Evolutionary conservation across 1,140 invertebrate species (phyloP).

Genomic region (Xylocopa sonorina): DNA sequence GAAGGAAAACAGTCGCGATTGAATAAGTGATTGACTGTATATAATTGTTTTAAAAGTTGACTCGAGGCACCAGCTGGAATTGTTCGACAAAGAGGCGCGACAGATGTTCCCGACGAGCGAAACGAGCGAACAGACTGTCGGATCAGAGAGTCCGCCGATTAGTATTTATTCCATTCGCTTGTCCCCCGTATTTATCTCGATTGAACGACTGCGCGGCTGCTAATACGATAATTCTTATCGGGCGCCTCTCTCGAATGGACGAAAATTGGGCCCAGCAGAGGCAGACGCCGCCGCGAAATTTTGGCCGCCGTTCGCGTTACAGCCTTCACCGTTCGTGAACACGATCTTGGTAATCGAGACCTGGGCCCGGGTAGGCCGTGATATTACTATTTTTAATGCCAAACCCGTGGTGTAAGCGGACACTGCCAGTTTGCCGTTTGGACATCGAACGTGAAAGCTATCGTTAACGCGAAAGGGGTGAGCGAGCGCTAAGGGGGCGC

Average conservation of each 20-base stretch:
- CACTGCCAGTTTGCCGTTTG: conserved; percentile 26
- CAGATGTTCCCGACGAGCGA: conserved; percentile 19
- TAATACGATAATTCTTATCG: conserved; percentile 58
- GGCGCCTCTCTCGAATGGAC: conserved; percentile 28
- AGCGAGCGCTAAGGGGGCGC: no score
- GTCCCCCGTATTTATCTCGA: conserved; percentile 44
- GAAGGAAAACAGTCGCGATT: no score
- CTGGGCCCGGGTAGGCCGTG: not conserved
- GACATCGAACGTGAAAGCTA: conserved; percentile 14
- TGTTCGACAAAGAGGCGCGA: conserved; percentile 23
- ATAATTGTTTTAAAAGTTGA: not conserved
- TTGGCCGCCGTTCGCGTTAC: not conserved
- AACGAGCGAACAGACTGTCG: conserved; percentile 3
- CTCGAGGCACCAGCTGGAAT: not conserved
- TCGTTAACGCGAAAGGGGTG: not conserved
- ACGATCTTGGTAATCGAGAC: conserved; percentile 33
- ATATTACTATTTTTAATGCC: conserved; percentile 25
- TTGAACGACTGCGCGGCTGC: conserved; percentile 31
- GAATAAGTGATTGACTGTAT: not conserved
- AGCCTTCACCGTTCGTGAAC: not conserved
- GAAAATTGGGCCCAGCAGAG: conserved; percentile 46
- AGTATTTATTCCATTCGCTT: conserved; percentile 49
- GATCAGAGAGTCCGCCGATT: conserved; percentile 46
- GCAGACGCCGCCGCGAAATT: conserved; percentile 40
- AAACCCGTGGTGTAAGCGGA: conserved; percentile 26